Evolutionary conservation across 2,113 vertebrate species (phyloP).

Genomic region (Pica pica): DNA sequence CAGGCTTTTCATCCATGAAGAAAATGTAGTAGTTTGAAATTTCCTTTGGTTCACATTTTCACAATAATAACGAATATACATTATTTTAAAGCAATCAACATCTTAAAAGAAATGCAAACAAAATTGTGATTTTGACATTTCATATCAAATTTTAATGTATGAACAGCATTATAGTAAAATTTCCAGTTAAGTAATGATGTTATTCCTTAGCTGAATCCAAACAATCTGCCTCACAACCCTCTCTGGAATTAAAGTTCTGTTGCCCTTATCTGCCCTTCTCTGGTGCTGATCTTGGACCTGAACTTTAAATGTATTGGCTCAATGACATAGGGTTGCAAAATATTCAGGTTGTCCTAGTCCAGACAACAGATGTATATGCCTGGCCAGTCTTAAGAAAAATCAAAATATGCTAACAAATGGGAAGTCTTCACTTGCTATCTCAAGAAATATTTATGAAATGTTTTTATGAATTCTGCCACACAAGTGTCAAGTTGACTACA

Average conservation of each 20-base stretch:
- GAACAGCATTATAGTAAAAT: not conserved
- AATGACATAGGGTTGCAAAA: not conserved
- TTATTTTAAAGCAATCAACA: not conserved
- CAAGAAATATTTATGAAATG: not conserved
- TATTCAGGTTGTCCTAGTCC: not conserved
- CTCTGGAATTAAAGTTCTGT: not conserved
- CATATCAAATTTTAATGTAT: not conserved
- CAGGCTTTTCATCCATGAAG: not conserved
- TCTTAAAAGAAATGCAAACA: not conserved
- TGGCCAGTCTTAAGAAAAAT: not conserved
- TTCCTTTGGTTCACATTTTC: not conserved
- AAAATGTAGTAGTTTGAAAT: not conserved
- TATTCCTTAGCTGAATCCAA: not conserved
- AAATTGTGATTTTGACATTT: not conserved
- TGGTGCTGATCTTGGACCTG: not conserved
- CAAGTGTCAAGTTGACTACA: not conserved
- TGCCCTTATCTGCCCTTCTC: not conserved
- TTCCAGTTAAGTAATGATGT: not conserved
- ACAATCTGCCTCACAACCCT: not conserved
- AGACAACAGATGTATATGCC: not conserved
- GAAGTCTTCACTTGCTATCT: not conserved
- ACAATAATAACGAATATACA: not conserved
- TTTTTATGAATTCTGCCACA: not conserved
- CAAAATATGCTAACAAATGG: not conserved
- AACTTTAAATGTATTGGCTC: not conserved